Evolutionary conservation across 2,888 invertebrate genomes (phyloP).

Genomic region (Ophion obscuratus): DNA sequence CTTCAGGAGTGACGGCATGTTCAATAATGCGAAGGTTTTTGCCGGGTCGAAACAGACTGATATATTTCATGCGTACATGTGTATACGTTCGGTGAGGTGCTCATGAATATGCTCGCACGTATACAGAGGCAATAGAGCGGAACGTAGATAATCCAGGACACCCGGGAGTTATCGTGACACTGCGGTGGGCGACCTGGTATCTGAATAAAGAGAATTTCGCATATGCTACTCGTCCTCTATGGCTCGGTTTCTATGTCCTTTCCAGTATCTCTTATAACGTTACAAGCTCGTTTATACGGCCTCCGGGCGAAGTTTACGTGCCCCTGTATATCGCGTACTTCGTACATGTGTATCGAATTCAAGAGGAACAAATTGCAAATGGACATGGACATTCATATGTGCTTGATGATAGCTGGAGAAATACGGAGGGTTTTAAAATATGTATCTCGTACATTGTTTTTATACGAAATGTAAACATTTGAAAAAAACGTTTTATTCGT

Average conservation of each 20-base stretch:
- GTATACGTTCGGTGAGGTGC: not conserved
- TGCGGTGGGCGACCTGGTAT: constrained; percentile 17
- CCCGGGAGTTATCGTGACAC: constrained; percentile 51
- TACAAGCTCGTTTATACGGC: too few species aligned
- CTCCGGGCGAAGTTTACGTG: too few species aligned
- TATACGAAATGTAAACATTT: too few species aligned
- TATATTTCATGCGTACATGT: not conserved
- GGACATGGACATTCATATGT: too few species aligned
- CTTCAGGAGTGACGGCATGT: not conserved
- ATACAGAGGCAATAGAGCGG: constrained; percentile 38
- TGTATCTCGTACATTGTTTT: too few species aligned
- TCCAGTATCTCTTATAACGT: constrained; percentile 48
- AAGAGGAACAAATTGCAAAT: too few species aligned
- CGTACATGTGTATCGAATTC: too few species aligned
- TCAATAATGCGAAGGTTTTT: not conserved
- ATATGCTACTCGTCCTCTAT: constrained; percentile 26
- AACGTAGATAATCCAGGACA: constrained; percentile 49
- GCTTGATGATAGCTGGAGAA: too few species aligned
- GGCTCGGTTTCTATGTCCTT: constrained; percentile 21
- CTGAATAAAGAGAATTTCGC: constrained; percentile 59
- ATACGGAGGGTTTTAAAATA: too few species aligned
- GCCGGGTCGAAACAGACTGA: not conserved
- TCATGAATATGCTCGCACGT: constrained; percentile 29
- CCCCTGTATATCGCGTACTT: too few species aligned
- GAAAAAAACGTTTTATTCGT: too few species aligned